Percentiles rank a stretch among this genome's conserved stretches.
Evolutionary conservation across 2,797 vertebrate genomes (phyloP).

Genomic region (Argyrosomus regius): DNA sequence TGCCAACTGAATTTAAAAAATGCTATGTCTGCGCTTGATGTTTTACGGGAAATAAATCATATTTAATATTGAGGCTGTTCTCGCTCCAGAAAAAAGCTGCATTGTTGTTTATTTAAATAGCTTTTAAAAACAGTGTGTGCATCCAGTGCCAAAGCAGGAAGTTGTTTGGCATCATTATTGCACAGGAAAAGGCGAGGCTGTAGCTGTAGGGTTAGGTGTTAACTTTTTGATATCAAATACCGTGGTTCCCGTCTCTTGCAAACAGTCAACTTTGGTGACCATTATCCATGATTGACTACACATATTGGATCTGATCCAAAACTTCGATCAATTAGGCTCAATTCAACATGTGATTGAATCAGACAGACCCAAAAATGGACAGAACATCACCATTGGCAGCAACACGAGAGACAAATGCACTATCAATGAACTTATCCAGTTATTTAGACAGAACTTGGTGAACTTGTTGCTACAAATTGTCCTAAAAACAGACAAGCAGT

Average conservation of each 20-base stretch:
- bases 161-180: conserved; percentile 10
- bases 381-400: not conserved
- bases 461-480: not conserved
- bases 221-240: not conserved
- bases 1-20: conserved; percentile 50
- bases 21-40: conserved; percentile 28
- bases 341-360: not conserved
- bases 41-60: conserved; percentile 50
- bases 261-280: not conserved
- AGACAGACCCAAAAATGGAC: not conserved
- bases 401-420: not conserved
- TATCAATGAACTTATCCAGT: not conserved
- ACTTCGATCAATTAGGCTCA: not conserved
- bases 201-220: not conserved
- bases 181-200: not conserved
- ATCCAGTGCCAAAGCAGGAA: conserved; percentile 10
- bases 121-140: conserved; percentile 3
- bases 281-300: not conserved
- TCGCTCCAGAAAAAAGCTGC: not conserved
- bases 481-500: conserved; percentile 1
- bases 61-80: conserved; percentile 29
- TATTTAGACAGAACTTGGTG: not conserved
- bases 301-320: not conserved
- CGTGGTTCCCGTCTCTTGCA: not conserved
- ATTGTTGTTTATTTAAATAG: conserved; percentile 28